A percentile compares a stretch with the other conserved stretches of the same genome.
Evolutionary conservation across 2,888 invertebrate genomes (phyloP).

Genomic region (Hypomecis punctinalis): DNA sequence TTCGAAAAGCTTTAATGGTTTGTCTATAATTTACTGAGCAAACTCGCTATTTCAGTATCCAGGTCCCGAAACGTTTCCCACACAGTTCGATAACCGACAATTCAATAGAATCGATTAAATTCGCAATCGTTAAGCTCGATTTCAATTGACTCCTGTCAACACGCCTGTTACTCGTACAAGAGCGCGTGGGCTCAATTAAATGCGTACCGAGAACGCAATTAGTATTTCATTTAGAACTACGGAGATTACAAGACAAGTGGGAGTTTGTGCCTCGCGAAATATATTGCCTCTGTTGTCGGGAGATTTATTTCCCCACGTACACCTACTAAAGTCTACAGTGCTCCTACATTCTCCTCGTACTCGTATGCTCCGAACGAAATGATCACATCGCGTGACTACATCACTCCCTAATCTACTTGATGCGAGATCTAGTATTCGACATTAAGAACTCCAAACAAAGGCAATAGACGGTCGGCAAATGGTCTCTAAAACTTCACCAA

Average conservation of each 20-base stretch:
- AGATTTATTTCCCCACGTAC: slow-evolving; percentile 50
- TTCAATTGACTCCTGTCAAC: slow-evolving; percentile 40
- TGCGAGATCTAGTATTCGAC: slow-evolving; percentile 3
- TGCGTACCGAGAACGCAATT: slow-evolving; percentile 60
- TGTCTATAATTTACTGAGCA: slow-evolving; percentile 4
- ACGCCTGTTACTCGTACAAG: slow-evolving; percentile 30
- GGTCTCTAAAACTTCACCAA: slow-evolving; percentile 33
- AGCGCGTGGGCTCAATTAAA: slow-evolving; percentile 56
- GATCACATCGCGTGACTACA: slow-evolving; percentile 48
- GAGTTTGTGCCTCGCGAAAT: slow-evolving; percentile 50
- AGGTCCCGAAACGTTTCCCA: slow-evolving; percentile 19
- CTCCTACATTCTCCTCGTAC: slow-evolving; percentile 9
- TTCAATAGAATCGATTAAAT: slow-evolving; percentile 32
- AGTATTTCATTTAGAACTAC: slow-evolving; percentile 61
- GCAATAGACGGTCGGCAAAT: slow-evolving; percentile 25
- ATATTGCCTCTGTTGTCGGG: slow-evolving; percentile 51
- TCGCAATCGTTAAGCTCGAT: slow-evolving; percentile 39
- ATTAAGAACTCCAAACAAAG: slow-evolving; percentile 35
- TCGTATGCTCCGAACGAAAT: slow-evolving; percentile 43
- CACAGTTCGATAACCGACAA: slow-evolving; percentile 32
- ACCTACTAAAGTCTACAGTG: slow-evolving; percentile 36
- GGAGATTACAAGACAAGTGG: slow-evolving; percentile 57
- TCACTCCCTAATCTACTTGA: slow-evolving; percentile 14
- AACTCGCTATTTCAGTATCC: slow-evolving; percentile 1
- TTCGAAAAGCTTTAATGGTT: neutral